Base-by-base conservation (phyloP, 2,888 invertebrate genomes). In the Junonia oenone region DNA sequence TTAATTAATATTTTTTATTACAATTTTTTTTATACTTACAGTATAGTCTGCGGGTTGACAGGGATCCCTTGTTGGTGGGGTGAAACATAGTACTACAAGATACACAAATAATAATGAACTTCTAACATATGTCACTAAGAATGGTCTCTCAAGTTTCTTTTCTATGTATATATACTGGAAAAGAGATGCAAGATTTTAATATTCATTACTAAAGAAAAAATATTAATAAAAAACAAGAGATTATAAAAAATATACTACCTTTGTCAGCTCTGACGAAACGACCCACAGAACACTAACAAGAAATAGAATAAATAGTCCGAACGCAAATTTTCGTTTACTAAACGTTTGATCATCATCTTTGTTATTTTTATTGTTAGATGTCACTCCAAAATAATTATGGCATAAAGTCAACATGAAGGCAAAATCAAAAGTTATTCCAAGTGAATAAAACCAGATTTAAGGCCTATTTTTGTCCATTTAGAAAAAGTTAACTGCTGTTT, bases 201-300 rank as follows among this genome's bases (percentile, higher is more conserved):
- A 11, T 5, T n/a, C 6, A 11, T 6, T 40, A 11, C 11, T 11
- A 17, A 11, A 38, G 4, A 8, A 38, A 15, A 9, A 19, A 11
- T 5, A 11, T 9, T 9, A 9, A 2, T 19, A 40, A 19, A 19
- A 19, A 19, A 40, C 19, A 19, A 15, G 8, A 40, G 37, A 53
- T 31, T n/a, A 47, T 47, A 26, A 8, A 49, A 17, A 35, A 37
- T 26, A 14, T 46, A 46, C 13, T 90, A 98, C 98, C 94, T 97
- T 96, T 59, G 98, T 97, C 59, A 99, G 90, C 90, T 99, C 98
- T 35, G 97, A 96, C 48, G 98, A 98, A 51, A 96, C 94, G 51
- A 99, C 98, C 98, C 99, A 99, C 72, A 99, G 94, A 56, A 98
- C 91, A 88, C 98, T 98, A 66, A 99, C 98, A 71, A 98, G 87